Base-by-base conservation (phyloP, 1,140 invertebrate genomes). In the Bombus confusus region DNA sequence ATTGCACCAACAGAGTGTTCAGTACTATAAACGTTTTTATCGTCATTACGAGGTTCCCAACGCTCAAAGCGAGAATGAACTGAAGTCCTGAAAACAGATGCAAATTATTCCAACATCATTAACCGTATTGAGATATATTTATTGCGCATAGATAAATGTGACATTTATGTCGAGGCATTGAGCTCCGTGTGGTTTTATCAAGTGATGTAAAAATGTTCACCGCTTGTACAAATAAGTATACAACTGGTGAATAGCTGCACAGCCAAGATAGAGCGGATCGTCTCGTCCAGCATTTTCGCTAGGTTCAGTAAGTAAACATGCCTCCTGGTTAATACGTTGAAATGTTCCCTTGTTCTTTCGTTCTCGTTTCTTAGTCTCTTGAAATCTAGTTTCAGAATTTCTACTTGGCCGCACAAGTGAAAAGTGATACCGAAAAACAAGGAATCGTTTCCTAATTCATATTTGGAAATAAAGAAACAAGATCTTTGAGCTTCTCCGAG, bases 361-460 rank as follows among this genome's bases (percentile, higher is more conserved):
- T 18, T 74, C 37, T 28, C 6, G 9, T 69, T 43, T 10, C 15
- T 18, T 6, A 83, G 41, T 39, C 52, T 39, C 8, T 8, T 34
- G 25, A 87, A 87, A 3, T 79, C 76, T 3, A 59, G 18, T 31
- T 81, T 90, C 25, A 90, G 1, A 62, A 89, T 37, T 66, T 89
- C 79, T 1, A 78, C 59, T 66, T 90, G 88, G 0, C 88, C 88
- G 9, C 88, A 90, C 5, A 89, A 9, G 15, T 90, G 88, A 5
- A 90, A 69, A 3, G 31, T 64, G 9, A 89, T 89, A 22, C 75
- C 79, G 41, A 89, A 83, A 28, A 89, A 87, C 64, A 90, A 15
- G 13, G 57, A 39, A 25, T 90, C 88, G 25, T 69, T 87, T 62
- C 88, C 88, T 90, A 22, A 41, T 37, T 15, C 3, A 8, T 22